Evolutionary conservation across 2,888 invertebrate species (phyloP).

Genomic region (Campopleginae sp.): DNA sequence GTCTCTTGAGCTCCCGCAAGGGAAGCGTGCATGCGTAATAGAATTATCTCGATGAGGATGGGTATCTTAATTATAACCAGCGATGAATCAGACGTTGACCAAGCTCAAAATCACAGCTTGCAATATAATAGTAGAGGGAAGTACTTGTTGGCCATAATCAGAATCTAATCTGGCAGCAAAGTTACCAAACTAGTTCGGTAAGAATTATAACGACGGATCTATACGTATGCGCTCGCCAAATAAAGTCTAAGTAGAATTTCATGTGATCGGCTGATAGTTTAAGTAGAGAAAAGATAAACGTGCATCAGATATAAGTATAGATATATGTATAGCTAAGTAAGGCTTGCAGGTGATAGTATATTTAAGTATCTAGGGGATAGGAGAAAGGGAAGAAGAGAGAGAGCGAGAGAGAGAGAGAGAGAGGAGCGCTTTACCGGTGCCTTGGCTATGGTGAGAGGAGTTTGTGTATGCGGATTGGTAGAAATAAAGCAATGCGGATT

Average conservation of each 20-base stretch:
- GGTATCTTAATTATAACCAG: not conserved
- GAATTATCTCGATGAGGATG: not conserved
- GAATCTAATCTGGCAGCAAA: slow-evolving; percentile 10
- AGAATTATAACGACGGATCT: slow-evolving; percentile 16
- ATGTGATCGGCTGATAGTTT: slow-evolving; percentile 64
- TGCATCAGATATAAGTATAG: slow-evolving; percentile 15
- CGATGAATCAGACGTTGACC: slow-evolving; percentile 25
- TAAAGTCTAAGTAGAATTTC: slow-evolving; percentile 59
- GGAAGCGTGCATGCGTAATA: not conserved
- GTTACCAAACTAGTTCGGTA: slow-evolving; percentile 17
- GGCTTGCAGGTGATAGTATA: slow-evolving; percentile 45
- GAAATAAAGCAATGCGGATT: slow-evolving; percentile 67
- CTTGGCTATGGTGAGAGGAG: slow-evolving; percentile 51
- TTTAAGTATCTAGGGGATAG: slow-evolving; percentile 48
- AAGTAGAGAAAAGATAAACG: slow-evolving; percentile 61
- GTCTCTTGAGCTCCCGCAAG: not conserved
- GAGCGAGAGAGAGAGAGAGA: slow-evolving; percentile 38
- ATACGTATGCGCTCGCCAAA: slow-evolving; percentile 32
- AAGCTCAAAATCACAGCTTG: slow-evolving; percentile 14
- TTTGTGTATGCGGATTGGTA: slow-evolving; percentile 65
- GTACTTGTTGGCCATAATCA: slow-evolving; percentile 8
- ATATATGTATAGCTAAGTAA: slow-evolving; percentile 17
- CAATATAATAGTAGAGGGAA: not conserved
- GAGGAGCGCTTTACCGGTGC: slow-evolving; percentile 65
- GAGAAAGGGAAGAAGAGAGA: slow-evolving; percentile 34